Evolutionary conservation across 2,797 vertebrate genomes (phyloP), one percentile per base, ranked within the genome.

Genomic region (Oryzias dopingdopingensis): DNA sequence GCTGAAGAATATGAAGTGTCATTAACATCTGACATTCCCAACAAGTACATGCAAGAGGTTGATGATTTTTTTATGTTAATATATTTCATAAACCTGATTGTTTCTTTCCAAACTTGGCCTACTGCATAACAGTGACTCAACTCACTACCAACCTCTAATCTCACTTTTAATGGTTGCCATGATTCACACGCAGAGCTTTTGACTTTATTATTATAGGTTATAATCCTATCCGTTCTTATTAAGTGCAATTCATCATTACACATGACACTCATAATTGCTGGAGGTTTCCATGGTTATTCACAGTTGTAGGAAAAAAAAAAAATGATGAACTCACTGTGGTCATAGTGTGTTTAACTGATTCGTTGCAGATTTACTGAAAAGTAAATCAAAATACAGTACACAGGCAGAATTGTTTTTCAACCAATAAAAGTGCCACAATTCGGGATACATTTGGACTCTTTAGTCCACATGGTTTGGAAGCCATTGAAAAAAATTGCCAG

Each of bases 51-150:
- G 10, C 26, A 41, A 23, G n/a, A 49, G 20, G 20, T 1, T 16
- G 1, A 24, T 14, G 46, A 48, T 43, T n/a, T 14, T 6, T 14
- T 64, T 3, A 70, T 65, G 57, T 53, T 1, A 14, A 37, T 37
- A 37, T 12, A 3, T 37, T 13, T 37, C 10, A 48, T n/a, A 69
- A 71, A 20, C 10, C 1, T 57, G 8, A n/a, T 62, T 75, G 62
- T 73, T 55, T 64, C 23, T 22, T 42, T 70, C 52, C 62, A 70
- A 45, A 66, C 22, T 16, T 32, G 62, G 62, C 24, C 17, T 62
- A 49, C 41, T 65, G 18, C 63, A 62, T 42, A 14, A 56, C 48
- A 41, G 66, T 76, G 74, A 83, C 55, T 77, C 74, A 76, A 53
- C 40, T 62, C 66, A 53, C 50, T 66, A 26, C 22, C 74, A 58